Base-by-base conservation (phyloP, 1,140 invertebrate species). In the Hypothenemus hampei region DNA sequence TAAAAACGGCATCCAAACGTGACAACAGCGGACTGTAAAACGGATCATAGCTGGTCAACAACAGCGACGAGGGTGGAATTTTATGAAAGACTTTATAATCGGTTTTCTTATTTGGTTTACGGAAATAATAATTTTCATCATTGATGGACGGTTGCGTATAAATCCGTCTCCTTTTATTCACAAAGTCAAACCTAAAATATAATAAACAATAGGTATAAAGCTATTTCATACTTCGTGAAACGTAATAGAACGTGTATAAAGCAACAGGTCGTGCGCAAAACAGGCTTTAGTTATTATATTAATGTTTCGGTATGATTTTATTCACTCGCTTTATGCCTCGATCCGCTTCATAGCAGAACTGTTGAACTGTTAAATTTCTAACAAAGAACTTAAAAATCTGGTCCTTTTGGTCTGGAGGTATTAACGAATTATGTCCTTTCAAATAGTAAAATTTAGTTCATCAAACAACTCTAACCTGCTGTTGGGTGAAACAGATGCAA, bases 11-110 rank as follows among this genome's bases (percentile, higher is more conserved):
- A 63, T 91, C 89, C 23, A 92, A 75, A 4, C 87, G 72, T 0
- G 87, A 90, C 2, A 92, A 69, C 10, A 92, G 65, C 0, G 89
- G 89, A 52, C 86, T 89, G 68, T 91, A 92, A 72, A 91, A 91
- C 1, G 88, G 87, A 71, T 91, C 88, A 68, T 89, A 91, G 69
- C 87, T 88, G 35, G 87, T 88, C 19, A 91, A 71, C 39, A 91
- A 77, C 56, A 90, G 74, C 0, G 87, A 88, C 4, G 86, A 88
- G 1, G 82, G 79, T 19, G 89, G 89, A 55, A 91, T 89, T 64
- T 89, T 87, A 64, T 89, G 86, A 76, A 91, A 90, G 4, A 85
- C 81, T 79, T 74, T 74, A 55, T 67, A 74, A 51, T 74, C 70
- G n/a, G 69, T 66, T 52, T 70, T 70, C 44, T 65, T 69, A 45